These are phyloP conservation scores for Drosophila rufa DNA, from an alignment of 1,140 invertebrate genomes.

Conservation along the genomic window DNA sequence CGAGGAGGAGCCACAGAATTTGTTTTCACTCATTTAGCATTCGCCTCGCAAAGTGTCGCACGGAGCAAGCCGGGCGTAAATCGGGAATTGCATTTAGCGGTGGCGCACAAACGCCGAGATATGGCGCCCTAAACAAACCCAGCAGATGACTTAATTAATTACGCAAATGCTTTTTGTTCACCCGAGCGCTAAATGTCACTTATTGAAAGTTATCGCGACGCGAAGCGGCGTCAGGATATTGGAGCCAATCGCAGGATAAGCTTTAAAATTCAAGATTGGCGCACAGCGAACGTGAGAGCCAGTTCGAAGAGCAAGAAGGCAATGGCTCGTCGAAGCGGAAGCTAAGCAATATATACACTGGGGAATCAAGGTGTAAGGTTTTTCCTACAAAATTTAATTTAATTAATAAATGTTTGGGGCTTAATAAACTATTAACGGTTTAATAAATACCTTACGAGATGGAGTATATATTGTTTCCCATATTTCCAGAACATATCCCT, in stretches of 20 bases:
- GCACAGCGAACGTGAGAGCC: slow-evolving; percentile 6
- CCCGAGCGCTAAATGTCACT: slow-evolving; percentile 44
- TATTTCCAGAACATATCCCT: not conserved
- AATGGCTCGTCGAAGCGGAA: not conserved
- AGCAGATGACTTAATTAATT: slow-evolving; percentile 67
- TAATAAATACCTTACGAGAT: not conserved
- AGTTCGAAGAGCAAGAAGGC: not conserved
- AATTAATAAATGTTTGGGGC: not conserved
- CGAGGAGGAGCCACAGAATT: slow-evolving; percentile 28
- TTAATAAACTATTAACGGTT: not conserved
- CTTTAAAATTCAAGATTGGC: slow-evolving; percentile 31
- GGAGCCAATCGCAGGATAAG: slow-evolving; percentile 55
- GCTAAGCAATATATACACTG: slow-evolving; percentile 23
- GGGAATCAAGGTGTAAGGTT: not conserved
- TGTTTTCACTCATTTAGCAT: slow-evolving; percentile 43
- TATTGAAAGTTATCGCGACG: slow-evolving; percentile 56
- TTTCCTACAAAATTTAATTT: not conserved
- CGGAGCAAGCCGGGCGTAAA: slow-evolving; percentile 40
- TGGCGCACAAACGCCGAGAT: slow-evolving; percentile 29
- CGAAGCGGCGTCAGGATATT: slow-evolving; percentile 11
- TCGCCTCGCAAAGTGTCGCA: slow-evolving; percentile 33
- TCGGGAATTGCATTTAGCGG: slow-evolving; percentile 42
- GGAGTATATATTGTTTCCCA: not conserved
- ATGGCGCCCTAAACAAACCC: slow-evolving; percentile 40
- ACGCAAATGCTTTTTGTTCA: slow-evolving; percentile 51